A percentile compares a stretch with the other conserved stretches of the same genome.
phyloP scores from a whole-genome alignment of 1,140 invertebrate genomes.

The Batillaria attramentaria region DNA sequence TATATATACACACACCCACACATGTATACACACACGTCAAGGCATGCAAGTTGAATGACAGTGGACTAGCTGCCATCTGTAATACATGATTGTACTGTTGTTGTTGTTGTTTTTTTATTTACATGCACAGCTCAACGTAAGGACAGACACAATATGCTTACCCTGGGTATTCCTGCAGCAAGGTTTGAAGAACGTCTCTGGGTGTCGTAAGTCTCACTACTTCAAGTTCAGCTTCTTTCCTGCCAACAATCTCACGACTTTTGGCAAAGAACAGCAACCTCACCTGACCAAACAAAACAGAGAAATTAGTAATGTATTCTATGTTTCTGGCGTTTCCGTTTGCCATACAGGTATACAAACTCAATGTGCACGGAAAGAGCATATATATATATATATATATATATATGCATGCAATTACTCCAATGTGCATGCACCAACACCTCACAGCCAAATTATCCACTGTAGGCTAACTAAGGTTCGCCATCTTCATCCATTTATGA shows the following conservation, averaged over 20 bases:
- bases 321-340: too few species aligned
- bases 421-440: too few species aligned
- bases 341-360: too few species aligned
- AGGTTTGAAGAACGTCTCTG: constrained; percentile 75
- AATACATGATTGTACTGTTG: background rate
- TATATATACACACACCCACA: background rate
- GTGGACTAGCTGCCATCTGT: background rate
- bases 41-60: background rate
- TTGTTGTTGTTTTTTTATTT: background rate
- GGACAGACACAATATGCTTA: constrained; percentile 30
- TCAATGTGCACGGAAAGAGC: too few species aligned
- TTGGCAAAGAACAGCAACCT: constrained; percentile 89
- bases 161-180: constrained; percentile 77
- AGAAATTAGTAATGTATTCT: too few species aligned
- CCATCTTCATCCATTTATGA: too few species aligned
- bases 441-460: too few species aligned
- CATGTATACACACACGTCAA: background rate
- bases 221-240: constrained; percentile 67
- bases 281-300: constrained; percentile 45
- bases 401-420: too few species aligned
- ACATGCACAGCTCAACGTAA: background rate
- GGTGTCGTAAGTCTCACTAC: constrained; percentile 69
- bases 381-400: too few species aligned
- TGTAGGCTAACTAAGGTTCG: too few species aligned
- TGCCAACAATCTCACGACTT: constrained; percentile 84